Evolutionary conservation across 2,113 vertebrate species (phyloP).

Genomic region (Barbus barbus): DNA sequence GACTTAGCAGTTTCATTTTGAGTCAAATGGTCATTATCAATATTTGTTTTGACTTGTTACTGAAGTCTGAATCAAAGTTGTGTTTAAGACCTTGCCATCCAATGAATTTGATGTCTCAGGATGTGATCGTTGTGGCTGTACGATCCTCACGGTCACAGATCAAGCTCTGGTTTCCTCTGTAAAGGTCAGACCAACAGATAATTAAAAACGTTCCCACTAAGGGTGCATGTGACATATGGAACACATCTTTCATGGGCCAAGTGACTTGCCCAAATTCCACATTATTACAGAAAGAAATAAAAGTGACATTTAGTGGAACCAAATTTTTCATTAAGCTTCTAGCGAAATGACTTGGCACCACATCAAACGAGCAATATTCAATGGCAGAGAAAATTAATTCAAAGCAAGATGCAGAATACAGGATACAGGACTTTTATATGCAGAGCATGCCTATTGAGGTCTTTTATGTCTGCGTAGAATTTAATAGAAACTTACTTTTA

Average conservation of each 20-base stretch:
- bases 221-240: conserved; percentile 47
- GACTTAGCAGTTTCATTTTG: not conserved
- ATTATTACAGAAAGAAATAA: conserved; percentile 46
- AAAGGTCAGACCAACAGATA: conserved; percentile 35
- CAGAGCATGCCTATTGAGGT: not conserved
- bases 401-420: not conserved
- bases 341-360: conserved; percentile 36
- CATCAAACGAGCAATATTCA: conserved; percentile 42
- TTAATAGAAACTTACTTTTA: not conserved
- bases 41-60: not conserved
- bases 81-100: not conserved
- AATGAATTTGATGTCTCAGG: conserved; percentile 11
- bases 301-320: conserved; percentile 33
- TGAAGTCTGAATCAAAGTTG: not conserved
- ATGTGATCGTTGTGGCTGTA: conserved; percentile 5
- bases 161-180: conserved; percentile 26
- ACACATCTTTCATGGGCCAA: conserved; percentile 42
- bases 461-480: not conserved
- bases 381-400: conserved; percentile 28
- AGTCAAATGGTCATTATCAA: not conserved
- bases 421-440: not conserved
- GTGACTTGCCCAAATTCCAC: not conserved
- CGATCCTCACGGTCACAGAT: conserved; percentile 40
- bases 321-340: conserved; percentile 44
- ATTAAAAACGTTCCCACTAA: conserved; percentile 44